These are phyloP conservation scores for Allygus modestus DNA, from an alignment of 2,888 invertebrate genomes.

Conservation along the genomic window DNA sequence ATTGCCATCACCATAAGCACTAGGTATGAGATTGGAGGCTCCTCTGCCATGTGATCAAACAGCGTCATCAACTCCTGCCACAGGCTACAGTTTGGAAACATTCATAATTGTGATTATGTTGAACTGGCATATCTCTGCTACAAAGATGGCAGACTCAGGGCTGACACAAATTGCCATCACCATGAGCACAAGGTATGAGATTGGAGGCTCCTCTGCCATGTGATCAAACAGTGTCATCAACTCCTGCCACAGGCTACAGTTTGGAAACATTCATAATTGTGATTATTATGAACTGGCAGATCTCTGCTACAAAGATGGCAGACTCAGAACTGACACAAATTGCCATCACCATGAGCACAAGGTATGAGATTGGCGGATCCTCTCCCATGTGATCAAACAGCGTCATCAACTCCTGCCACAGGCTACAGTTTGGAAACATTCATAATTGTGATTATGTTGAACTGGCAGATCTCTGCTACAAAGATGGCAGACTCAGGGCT, in stretches of 20 bases:
- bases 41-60: no score
- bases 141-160: background rate
- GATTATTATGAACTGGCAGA: slow-evolving; percentile 24
- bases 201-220: background rate
- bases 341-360: background rate
- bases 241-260: slow-evolving; percentile 14
- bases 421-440: background rate
- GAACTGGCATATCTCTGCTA: background rate
- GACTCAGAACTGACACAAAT: background rate
- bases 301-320: background rate
- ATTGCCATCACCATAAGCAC: no score
- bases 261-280: no score
- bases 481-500: no score
- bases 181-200: background rate
- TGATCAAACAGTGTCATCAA: background rate
- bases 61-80: no score
- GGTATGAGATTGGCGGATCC: slow-evolving; percentile 1
- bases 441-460: no score
- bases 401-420: background rate
- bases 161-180: slow-evolving; percentile 15
- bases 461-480: no score
- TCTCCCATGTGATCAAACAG: background rate
- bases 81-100: no score
- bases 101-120: no score
- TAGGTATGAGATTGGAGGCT: no score